Evolutionary conservation across 2,113 vertebrate species (phyloP), one percentile per base, ranked within the genome.

Genomic region (Elgaria multicarinata): DNA sequence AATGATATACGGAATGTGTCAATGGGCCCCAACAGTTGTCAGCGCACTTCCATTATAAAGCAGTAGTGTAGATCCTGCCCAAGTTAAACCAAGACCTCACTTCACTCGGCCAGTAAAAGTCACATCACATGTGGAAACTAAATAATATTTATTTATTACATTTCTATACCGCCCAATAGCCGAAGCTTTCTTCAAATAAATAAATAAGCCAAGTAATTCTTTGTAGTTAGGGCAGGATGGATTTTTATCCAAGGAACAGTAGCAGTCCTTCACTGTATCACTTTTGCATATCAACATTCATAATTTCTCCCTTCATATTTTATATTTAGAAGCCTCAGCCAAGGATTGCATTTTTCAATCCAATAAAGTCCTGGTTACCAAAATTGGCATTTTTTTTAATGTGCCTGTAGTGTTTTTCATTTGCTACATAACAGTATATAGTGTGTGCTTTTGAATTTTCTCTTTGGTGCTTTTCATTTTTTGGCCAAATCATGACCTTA

Each of bases 381-480:
- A 18, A 8, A 20, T 69, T 16, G 14, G 82, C 82, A 46, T 20
- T 79, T 93, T 91, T 64, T 62, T 88, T 44, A 92, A 81, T 44
- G 90, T 62, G 46, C 87, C 50, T 22, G 42, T 88, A 31, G 39
- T 31, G 1, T 1, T 89, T 94, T 85, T 90, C 8, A 71, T 92
- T 88, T 88, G n/a, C 74, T 90, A 33, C 33, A 55, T 86, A 7
- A 90, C 87, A 93, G 18, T 82, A n/a, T 92, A 71, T 82, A 92
- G 76, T 12, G 31, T 26, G 83, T 72, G 44, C 33, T 69, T 90
- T 69, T 90, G 79, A 77, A 22, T 50, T 87, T 92, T 93, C 89
- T 83, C 90, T 69, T 26, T 2, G 14, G 24, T 78, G 7, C 74
- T 58, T 67, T 83, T 55, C 28, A 83, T 83, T 76, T 89, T n/a